phyloP scores from a whole-genome alignment of 1,140 invertebrate species.

The Armadillidium nasatum region DNA sequence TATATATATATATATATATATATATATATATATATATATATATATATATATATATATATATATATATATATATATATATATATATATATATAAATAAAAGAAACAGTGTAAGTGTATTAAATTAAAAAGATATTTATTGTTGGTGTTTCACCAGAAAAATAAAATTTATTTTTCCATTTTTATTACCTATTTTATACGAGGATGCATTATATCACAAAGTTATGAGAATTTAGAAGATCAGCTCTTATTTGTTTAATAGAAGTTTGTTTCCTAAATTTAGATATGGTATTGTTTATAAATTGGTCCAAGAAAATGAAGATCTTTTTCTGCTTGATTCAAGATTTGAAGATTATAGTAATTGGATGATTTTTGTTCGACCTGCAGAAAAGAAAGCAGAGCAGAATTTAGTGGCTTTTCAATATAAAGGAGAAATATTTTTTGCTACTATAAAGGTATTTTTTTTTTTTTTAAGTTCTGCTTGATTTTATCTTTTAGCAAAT shows the following conservation, averaged over 20 bases:
- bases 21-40: not conserved
- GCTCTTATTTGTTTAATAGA: not conserved
- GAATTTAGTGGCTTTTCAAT: conserved; percentile 52
- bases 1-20: not conserved
- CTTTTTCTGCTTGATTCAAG: conserved; percentile 46
- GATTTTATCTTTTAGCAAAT: conserved; percentile 3
- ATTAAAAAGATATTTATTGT: no score
- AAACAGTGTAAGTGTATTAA: not conserved
- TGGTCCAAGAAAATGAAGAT: conserved; percentile 45
- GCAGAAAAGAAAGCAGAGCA: conserved; percentile 48
- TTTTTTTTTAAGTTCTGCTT: not conserved
- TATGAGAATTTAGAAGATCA: no score
- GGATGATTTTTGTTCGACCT: conserved; percentile 54
- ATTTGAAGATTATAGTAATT: conserved; percentile 52
- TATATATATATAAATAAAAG: conserved; percentile 20
- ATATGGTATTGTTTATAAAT: conserved; percentile 44
- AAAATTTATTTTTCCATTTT: no score
- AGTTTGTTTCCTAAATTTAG: conserved; percentile 18
- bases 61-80: conserved; percentile 16
- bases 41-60: not conserved
- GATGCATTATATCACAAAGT: no score
- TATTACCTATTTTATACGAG: no score
- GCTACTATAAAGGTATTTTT: conserved; percentile 49
- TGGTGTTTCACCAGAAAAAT: no score
- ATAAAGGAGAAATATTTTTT: conserved; percentile 50